Conservation (phyloP, 1,140 invertebrate species). For the Leguminivora glycinivorella region DNA sequence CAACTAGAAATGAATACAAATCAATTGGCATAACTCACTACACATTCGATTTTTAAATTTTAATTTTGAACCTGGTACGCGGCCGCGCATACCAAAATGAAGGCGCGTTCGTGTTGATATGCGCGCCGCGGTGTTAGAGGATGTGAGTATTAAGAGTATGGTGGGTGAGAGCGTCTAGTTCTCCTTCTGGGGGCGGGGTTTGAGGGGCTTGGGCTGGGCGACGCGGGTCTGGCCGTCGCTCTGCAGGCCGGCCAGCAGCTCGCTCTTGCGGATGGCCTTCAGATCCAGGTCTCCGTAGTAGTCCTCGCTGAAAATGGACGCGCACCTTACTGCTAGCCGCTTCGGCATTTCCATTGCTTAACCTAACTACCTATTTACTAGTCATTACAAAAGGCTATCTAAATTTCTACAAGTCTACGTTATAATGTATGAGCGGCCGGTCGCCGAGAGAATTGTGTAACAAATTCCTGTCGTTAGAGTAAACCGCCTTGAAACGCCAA, state of each 20-base stretch:
- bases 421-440: slow-evolving; percentile 58
- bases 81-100: slow-evolving; percentile 56
- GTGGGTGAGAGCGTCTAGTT: slow-evolving; percentile 61
- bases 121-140: slow-evolving; percentile 51
- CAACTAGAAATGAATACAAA: slow-evolving; percentile 74
- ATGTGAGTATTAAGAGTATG: slow-evolving; percentile 70
- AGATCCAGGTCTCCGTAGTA: slow-evolving; percentile 97
- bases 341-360: slow-evolving; percentile 51
- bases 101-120: slow-evolving; percentile 51
- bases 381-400: slow-evolving; percentile 53
- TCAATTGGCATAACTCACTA: slow-evolving; percentile 59
- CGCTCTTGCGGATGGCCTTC: slow-evolving; percentile 95
- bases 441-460: slow-evolving; percentile 70
- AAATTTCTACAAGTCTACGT: slow-evolving; percentile 57
- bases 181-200: slow-evolving; percentile 78
- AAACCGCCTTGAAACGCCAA: slow-evolving; percentile 72
- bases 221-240: slow-evolving; percentile 79
- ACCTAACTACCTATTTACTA: slow-evolving; percentile 44
- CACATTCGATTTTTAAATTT: slow-evolving; percentile 47
- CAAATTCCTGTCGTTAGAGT: slow-evolving; percentile 61
- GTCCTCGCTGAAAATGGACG: slow-evolving; percentile 88
- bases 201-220: slow-evolving; percentile 78
- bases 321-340: slow-evolving; percentile 70
- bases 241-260: slow-evolving; percentile 89
- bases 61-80: slow-evolving; percentile 61